Percentiles rank a stretch among this genome's conserved stretches.
phyloP scores from a whole-genome alignment of 2,797 vertebrate species.

The Pipistrellus nathusii region DNA sequence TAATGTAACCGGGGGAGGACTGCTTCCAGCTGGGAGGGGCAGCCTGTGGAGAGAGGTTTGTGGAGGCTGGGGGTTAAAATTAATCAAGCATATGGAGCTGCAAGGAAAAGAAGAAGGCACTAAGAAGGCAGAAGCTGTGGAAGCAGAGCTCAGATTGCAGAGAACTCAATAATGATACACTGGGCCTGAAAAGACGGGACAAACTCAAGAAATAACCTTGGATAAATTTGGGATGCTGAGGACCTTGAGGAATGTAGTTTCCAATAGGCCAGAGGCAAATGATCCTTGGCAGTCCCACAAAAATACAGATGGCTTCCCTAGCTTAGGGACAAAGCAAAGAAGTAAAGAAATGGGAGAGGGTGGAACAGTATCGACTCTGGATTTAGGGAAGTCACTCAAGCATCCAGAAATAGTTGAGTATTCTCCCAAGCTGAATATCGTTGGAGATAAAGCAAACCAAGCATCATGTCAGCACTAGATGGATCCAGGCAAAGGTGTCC shows the following conservation, averaged over 20 bases:
- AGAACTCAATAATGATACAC: neutral
- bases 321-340: neutral
- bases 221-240: neutral
- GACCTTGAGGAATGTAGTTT: neutral
- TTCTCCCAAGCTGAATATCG: neutral
- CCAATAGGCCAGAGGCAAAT: neutral
- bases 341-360: neutral
- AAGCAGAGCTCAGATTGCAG: neutral
- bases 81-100: slow-evolving; percentile 52
- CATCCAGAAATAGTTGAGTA: neutral
- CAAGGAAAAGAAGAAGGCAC: neutral
- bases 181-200: neutral
- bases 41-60: neutral
- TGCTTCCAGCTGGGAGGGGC: slow-evolving; percentile 61
- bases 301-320: neutral
- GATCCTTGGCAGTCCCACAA: neutral
- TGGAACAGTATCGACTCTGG: neutral
- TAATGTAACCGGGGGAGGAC: slow-evolving; percentile 40
- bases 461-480: neutral
- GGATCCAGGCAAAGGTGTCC: neutral
- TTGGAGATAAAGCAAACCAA: neutral
- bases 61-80: slow-evolving; percentile 48
- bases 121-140: neutral
- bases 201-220: neutral
- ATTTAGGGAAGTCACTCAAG: neutral